A percentile compares a stretch with the other conserved stretches of the same genome.
Conservation (phyloP, 2,113 vertebrate genomes). For the Acanthisitta chloris region DNA sequence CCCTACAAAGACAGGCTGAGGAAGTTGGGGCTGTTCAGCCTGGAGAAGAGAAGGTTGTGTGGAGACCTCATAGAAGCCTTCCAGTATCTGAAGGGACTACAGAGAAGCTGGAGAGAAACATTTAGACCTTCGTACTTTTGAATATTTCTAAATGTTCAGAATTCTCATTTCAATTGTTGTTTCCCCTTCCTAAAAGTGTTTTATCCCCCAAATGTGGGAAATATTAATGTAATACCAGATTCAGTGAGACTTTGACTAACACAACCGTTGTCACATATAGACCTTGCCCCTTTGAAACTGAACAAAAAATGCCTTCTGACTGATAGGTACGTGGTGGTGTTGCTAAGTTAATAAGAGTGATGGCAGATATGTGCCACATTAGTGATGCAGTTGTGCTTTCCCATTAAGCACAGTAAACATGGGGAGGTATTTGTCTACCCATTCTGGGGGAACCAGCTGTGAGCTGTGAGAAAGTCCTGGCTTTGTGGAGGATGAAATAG, state of each 20-base stretch:
- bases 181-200: not conserved
- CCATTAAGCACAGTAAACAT: not conserved
- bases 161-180: not conserved
- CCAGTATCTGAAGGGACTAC: too few relatives aligned
- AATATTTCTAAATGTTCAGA: not conserved
- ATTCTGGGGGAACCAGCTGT: not conserved
- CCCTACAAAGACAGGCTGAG: too few relatives aligned
- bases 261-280: not conserved
- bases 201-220: not conserved
- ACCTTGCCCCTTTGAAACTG: not conserved
- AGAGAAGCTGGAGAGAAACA: too few relatives aligned
- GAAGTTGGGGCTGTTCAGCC: too few relatives aligned
- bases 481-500: not conserved
- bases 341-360: not conserved
- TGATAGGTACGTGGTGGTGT: not conserved
- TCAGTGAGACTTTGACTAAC: not conserved
- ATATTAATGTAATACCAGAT: not conserved
- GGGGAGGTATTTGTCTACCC: not conserved
- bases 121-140: not conserved
- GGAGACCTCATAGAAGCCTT: too few relatives aligned
- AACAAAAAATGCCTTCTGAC: not conserved
- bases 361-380: accelerated
- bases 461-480: slow-evolving; percentile 15
- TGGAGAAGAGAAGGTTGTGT: too few relatives aligned
- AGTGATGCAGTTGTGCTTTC: not conserved